A percentile compares a stretch with the other conserved stretches of the same genome.
These are phyloP conservation scores for Calcarius lapponicus DNA, from an alignment of 2,797 vertebrate genomes.

Conservation along the genomic window DNA sequence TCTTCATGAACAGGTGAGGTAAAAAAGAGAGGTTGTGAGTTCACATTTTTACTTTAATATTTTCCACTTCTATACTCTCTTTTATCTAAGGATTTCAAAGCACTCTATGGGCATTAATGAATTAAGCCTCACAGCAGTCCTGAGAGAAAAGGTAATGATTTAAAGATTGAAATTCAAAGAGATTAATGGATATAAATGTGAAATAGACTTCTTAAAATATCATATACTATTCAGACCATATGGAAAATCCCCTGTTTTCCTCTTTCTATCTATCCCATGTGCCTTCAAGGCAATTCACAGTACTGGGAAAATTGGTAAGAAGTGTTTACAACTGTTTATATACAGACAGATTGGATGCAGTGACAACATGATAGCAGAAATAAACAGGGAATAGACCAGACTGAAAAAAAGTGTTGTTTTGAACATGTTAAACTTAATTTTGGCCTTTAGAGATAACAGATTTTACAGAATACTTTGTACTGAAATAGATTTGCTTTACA, in stretches of 20 bases:
- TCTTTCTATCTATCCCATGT: neutral
- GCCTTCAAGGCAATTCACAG: neutral
- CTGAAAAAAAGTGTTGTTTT: neutral
- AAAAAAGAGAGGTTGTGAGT: neutral
- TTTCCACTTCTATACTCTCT: conserved; percentile 33
- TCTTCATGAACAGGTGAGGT: conserved; percentile 17
- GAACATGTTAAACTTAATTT: neutral
- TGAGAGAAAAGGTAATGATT: conserved; percentile 34
- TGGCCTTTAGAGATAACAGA: neutral
- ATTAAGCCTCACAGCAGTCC: conserved; percentile 31
- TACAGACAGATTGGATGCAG: neutral
- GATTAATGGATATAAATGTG: neutral
- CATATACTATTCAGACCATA: neutral
- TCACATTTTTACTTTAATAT: conserved; percentile 41
- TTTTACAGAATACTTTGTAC: neutral
- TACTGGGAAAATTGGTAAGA: neutral
- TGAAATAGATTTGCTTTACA: neutral
- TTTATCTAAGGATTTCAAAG: conserved; percentile 65
- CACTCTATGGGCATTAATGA: conserved; percentile 26
- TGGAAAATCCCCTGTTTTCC: neutral
- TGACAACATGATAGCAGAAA: neutral
- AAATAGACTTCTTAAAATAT: conserved; percentile 9
- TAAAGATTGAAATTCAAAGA: conserved; percentile 47
- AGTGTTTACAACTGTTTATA: neutral
- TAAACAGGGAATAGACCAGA: neutral